Evolutionary conservation across 2,113 vertebrate genomes (phyloP), one percentile per base, ranked within the genome.

Genomic region (Sardina pilchardus): DNA sequence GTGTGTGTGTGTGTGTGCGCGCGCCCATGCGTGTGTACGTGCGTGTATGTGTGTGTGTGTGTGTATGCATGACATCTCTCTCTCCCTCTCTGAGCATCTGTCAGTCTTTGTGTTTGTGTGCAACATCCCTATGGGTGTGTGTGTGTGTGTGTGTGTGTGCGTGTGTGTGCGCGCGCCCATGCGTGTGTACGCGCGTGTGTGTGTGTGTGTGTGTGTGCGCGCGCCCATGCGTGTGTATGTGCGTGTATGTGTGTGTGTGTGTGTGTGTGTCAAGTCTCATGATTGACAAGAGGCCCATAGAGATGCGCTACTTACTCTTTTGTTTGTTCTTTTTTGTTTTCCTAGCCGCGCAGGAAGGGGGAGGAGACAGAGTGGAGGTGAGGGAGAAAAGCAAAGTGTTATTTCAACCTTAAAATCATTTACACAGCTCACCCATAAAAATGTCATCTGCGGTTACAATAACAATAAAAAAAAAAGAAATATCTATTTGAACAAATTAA

Each of bases 261-360:
- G 59, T 63, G 24, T 63, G 59, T 63, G 59, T 63, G 59, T 63
- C n/a, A n/a, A n/a, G 85, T 34, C 14, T 1, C n/a, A 53, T n/a
- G 81, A 21, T 0, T 30, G 34, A 24, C 30, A 24, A 24, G 44
- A 30, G 71, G 30, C 34, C 16, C 12, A 78, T 78, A 78, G 17
- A 78, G 14, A 34, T 36, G 34, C 26, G 1, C 14, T 85, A 93
- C 96, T 97, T 95, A 99, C 98, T 95, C 94, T 99, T 99, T 94
- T 98, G 98, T 93, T 99, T 99, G 94, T 99, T 99, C 97, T 99
- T 99, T 95, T 99, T 99, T 88, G 97, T 97, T 96, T 99, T 99
- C 94, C 98, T 99, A 88, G 71, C 91, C 88, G 48, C 14, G 12
- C 26, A 26, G 6, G 63, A 30, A 4, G 8, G 34, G 12, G 0